These are phyloP conservation scores for Indicator indicator DNA, from an alignment of 2,113 vertebrate species.

Conservation along the genomic window DNA sequence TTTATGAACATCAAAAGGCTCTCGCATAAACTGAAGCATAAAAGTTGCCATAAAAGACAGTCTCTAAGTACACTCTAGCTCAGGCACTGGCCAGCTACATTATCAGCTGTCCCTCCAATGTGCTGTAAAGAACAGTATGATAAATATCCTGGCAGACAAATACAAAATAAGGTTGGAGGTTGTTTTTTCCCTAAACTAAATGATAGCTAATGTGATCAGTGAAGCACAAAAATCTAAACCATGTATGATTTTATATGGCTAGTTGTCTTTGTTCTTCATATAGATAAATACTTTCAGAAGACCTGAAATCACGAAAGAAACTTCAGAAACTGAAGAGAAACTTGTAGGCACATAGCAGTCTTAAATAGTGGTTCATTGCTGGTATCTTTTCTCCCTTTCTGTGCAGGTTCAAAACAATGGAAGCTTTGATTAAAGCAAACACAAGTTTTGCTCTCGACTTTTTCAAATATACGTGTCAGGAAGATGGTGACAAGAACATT, in stretches of 20 bases:
- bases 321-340: background rate
- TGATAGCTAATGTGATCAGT: background rate
- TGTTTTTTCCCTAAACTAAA: background rate
- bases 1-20: background rate
- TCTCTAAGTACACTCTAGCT: background rate
- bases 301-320: background rate
- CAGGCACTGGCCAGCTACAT: background rate
- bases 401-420: slow-evolving; percentile 77
- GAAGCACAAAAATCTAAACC: background rate
- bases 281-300: background rate
- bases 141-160: background rate
- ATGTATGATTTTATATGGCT: background rate
- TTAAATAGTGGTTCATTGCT: background rate
- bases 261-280: background rate
- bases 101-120: background rate
- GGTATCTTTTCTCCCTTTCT: background rate
- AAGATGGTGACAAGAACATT: slow-evolving; percentile 71
- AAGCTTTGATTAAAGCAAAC: slow-evolving; percentile 78
- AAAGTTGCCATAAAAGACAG: background rate
- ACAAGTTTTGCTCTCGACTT: slow-evolving; percentile 84
- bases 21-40: background rate
- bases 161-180: background rate
- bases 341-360: background rate
- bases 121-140: background rate
- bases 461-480: slow-evolving; percentile 76